Evolutionary conservation across 1,140 invertebrate genomes (phyloP), one percentile per base, ranked within the genome.

Genomic region (Chrysoperla carnea): DNA sequence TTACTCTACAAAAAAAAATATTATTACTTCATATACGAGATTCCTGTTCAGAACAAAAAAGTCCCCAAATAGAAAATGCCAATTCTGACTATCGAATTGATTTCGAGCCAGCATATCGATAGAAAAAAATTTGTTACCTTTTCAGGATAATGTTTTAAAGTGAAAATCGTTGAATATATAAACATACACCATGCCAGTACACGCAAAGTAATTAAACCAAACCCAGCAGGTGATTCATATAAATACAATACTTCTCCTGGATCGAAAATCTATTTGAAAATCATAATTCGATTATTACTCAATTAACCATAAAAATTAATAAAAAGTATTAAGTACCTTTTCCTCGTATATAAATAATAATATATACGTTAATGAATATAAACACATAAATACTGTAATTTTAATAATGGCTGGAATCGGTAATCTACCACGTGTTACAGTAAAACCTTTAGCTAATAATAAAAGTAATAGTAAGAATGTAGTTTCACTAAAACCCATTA

Each of bases 141-240:
- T 58, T 81, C 81, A 23, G 78, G 84, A 63, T 79, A 90, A 55
- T 81, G 83, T 56, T 75, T 88, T 45, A 83, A 63, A 4, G 83
- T 93, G 62, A 83, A 87, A 54, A 81, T 73, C 9, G 75, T 81
- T 4, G 84, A 78, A 52, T 84, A 79, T 4, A 82, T 68, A 59
- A 92, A 92, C 64, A 88, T 83, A 37, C 73, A 61, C 85, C 87
- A 95, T 1, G 81, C 85, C 4, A 75, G 46, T 0, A 90, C 58
- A 44, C 85, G 70, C 15, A 94, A 58, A 8, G 70, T 66, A n/a
- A 92, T 72, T 3, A 94, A 58, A 1, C 77, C 75, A 51, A 91
- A 91, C 0, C 89, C 90, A 3, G 85, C 81, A 1, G 82, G 78
- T 48, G 83, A 87, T 62, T 94, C 88, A 51, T 89, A 94, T 27